Evolutionary conservation across 1,140 invertebrate species (phyloP).

Genomic region (Sitodiplosis mosellana): DNA sequence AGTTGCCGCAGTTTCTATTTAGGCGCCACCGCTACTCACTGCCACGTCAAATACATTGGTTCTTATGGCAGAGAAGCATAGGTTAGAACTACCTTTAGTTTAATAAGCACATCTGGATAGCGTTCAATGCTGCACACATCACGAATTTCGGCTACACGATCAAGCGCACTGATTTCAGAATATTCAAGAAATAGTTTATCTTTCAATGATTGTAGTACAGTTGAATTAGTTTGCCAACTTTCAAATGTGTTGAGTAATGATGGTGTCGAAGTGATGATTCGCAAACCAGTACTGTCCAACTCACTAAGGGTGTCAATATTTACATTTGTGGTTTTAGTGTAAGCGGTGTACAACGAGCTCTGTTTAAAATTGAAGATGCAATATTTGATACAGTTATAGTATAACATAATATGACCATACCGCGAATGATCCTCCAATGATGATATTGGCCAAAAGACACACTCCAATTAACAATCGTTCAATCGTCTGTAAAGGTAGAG

Average conservation of each 20-base stretch:
- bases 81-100: conserved; percentile 3
- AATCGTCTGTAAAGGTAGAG: not conserved
- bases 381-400: not conserved
- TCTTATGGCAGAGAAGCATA: too few relatives aligned
- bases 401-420: not conserved
- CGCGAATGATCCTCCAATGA: conserved; percentile 14
- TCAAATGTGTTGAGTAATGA: conserved; percentile 17
- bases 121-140: conserved; percentile 14
- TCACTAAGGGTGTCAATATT: conserved; percentile 22
- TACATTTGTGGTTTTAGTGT: too few relatives aligned
- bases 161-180: too few relatives aligned
- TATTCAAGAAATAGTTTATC: conserved; percentile 9
- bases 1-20: too few relatives aligned
- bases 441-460: conserved; percentile 18
- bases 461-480: conserved; percentile 16
- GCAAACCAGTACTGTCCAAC: conserved; percentile 19
- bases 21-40: too few relatives aligned
- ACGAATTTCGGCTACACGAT: conserved; percentile 10
- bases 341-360: too few relatives aligned
- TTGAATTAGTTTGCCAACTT: conserved; percentile 6
- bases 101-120: conserved; percentile 8
- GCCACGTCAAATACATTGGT: too few relatives aligned
- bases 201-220: conserved; percentile 8
- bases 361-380: conserved; percentile 5
- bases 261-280: conserved; percentile 12